Evolutionary conservation across 1,140 invertebrate species (phyloP).

Genomic region (Magallana gigas): DNA sequence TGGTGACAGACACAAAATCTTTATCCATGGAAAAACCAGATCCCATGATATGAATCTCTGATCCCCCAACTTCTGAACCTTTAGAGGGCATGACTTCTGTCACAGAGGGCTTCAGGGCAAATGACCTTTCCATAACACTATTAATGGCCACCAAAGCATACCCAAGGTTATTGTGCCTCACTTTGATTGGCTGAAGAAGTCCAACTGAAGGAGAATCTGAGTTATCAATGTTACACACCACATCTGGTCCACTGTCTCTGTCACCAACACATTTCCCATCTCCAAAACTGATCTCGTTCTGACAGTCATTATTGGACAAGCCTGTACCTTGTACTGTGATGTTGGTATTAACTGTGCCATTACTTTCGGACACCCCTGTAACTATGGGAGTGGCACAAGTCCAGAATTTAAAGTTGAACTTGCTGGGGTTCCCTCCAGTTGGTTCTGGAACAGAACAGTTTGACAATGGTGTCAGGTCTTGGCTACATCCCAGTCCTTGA

Average conservation of each 20-base stretch:
- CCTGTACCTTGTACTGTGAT: constrained; percentile 63
- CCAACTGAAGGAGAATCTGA: constrained; percentile 55
- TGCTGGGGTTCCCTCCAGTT: not conserved
- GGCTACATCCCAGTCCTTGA: constrained; percentile 42
- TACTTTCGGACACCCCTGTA: constrained; percentile 52
- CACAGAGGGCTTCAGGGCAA: constrained; percentile 61
- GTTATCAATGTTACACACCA: constrained; percentile 52
- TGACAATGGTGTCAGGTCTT: constrained; percentile 11
- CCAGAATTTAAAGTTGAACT: constrained; percentile 64
- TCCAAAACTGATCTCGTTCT: constrained; percentile 65
- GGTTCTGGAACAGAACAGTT: constrained; percentile 50
- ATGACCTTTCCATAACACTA: constrained; percentile 46
- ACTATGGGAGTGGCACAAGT: constrained; percentile 64
- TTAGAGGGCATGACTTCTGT: constrained; percentile 51
- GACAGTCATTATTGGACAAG: constrained; percentile 61
- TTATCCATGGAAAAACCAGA: constrained; percentile 52
- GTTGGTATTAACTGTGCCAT: constrained; percentile 60
- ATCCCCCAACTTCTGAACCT: constrained; percentile 63
- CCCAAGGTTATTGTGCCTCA: constrained; percentile 67
- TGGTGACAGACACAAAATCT: constrained; percentile 43
- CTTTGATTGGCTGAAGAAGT: constrained; percentile 52
- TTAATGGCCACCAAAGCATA: constrained; percentile 59
- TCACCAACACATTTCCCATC: constrained; percentile 45
- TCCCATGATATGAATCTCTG: constrained; percentile 61
- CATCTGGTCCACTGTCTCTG: constrained; percentile 33